A percentile compares a stretch with the other conserved stretches of the same genome.
These are phyloP conservation scores for Oriolus oriolus DNA, from an alignment of 2,113 vertebrate species.

Conservation along the genomic window DNA sequence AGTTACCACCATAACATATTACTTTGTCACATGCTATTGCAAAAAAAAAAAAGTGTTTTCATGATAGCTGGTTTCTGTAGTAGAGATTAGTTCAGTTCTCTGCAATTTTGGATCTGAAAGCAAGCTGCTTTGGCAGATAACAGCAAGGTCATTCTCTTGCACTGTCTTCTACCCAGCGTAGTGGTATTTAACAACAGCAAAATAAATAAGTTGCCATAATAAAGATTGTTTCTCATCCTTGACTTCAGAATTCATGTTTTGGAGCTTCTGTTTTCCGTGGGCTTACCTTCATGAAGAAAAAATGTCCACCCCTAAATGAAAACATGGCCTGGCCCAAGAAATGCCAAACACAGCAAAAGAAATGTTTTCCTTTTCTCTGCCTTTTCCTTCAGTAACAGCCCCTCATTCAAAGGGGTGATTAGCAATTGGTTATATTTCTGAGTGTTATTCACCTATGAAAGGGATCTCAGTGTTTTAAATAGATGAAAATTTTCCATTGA, in stretches of 20 bases:
- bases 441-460: background rate
- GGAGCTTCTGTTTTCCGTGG: background rate
- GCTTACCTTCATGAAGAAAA: background rate
- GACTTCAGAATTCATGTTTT: background rate
- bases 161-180: background rate
- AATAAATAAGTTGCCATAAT: background rate
- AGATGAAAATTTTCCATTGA: background rate
- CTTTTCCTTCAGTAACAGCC: conserved; percentile 5
- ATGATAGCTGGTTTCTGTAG: background rate
- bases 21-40: background rate
- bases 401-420: background rate
- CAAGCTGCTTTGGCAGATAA: background rate
- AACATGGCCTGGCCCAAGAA: background rate
- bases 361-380: conserved; percentile 11
- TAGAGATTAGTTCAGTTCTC: background rate
- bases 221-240: background rate
- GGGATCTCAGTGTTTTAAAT: background rate
- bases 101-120: background rate
- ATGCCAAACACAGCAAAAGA: conserved; percentile 9
- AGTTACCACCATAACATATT: accelerated
- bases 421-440: background rate
- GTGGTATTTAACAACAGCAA: background rate
- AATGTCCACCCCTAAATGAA: background rate
- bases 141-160: background rate
- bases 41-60: background rate